Evolutionary conservation across 1,140 invertebrate genomes (phyloP).

Genomic region (Brachionus paranguensis): DNA sequence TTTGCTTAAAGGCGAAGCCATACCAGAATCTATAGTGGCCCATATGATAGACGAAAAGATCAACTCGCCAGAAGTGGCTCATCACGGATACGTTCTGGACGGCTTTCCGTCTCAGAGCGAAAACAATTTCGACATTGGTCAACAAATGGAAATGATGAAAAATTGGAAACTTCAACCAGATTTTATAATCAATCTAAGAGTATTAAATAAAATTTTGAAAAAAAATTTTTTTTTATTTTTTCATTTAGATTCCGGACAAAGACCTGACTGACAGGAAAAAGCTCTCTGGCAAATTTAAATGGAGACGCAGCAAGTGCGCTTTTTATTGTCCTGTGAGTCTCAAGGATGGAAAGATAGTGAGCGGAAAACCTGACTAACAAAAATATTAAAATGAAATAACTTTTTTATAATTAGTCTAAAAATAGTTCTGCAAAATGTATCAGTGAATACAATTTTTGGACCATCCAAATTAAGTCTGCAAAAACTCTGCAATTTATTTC

Average conservation of each 20-base stretch:
- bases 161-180: constrained; percentile 55
- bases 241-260: constrained; percentile 51
- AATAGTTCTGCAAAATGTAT: too few relatives aligned
- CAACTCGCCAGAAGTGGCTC: constrained; percentile 54
- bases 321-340: constrained; percentile 53
- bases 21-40: constrained; percentile 51
- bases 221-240: background rate
- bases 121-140: constrained; percentile 48
- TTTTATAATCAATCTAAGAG: constrained; percentile 55
- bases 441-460: too few relatives aligned
- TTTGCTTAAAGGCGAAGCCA: constrained; percentile 49
- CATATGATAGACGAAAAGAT: constrained; percentile 55
- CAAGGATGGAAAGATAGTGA: constrained; percentile 50
- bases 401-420: too few relatives aligned
- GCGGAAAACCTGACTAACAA: constrained; percentile 54
- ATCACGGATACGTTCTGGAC: constrained; percentile 56
- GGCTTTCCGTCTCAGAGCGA: constrained; percentile 53
- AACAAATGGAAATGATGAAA: constrained; percentile 54
- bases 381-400: too few relatives aligned
- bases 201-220: constrained; percentile 40
- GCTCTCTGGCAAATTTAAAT: constrained; percentile 48
- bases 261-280: constrained; percentile 46
- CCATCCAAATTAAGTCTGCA: too few relatives aligned
- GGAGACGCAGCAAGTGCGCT: constrained; percentile 51
- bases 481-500: too few relatives aligned